Conservation (phyloP, 2,113 vertebrate species). For the Gnathochromis pfefferi region DNA sequence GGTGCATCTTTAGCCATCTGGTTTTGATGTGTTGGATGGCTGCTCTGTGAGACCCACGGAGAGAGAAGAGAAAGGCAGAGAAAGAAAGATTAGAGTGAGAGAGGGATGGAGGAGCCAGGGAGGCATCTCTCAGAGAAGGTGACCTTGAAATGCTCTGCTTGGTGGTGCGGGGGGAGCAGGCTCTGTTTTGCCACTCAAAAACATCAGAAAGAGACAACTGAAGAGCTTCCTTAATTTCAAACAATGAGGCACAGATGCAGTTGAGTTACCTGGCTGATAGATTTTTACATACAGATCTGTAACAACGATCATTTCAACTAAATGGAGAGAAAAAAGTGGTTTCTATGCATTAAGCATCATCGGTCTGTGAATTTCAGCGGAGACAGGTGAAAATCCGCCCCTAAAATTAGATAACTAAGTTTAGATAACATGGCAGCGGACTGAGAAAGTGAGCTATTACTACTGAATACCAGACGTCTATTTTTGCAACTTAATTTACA, state of each 20-base stretch:
- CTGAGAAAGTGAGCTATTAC: not conserved
- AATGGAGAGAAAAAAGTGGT: no score
- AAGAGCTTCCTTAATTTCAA: not conserved
- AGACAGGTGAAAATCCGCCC: not conserved
- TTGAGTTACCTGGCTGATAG: not conserved
- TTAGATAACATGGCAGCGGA: not conserved
- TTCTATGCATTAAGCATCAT: not conserved
- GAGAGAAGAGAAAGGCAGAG: conserved; percentile 38
- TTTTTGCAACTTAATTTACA: not conserved
- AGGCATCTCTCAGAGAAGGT: conserved; percentile 67
- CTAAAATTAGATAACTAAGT: not conserved
- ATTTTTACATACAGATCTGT: not conserved
- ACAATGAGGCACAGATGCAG: not conserved
- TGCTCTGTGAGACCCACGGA: conserved; percentile 23
- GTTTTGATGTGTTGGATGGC: conserved; percentile 72
- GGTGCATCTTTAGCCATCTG: conserved; percentile 82
- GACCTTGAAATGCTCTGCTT: conserved; percentile 55
- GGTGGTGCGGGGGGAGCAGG: not conserved
- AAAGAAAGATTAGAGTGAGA: not conserved
- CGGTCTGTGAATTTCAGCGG: not conserved
- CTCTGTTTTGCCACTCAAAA: not conserved
- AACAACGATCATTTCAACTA: not conserved
- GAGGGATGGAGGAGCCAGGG: not conserved
- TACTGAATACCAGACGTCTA: not conserved
- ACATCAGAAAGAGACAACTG: not conserved